These are phyloP conservation scores for Lamellibrachia satsuma DNA, from an alignment of 2,888 invertebrate species.

Conservation along the genomic window DNA sequence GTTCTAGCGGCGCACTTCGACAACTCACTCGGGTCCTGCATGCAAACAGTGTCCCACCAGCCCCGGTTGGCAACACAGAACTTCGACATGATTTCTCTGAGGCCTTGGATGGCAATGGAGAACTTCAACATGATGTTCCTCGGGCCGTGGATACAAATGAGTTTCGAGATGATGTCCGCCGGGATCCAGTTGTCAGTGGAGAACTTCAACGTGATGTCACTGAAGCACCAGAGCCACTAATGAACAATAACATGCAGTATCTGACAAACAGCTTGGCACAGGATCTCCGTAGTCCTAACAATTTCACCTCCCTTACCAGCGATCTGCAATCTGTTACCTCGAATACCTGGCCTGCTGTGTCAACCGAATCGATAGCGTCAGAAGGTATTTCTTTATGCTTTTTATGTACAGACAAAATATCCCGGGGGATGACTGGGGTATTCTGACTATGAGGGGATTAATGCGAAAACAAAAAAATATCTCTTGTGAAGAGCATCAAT, in stretches of 20 bases:
- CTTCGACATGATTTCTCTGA: background rate
- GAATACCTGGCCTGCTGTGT: background rate
- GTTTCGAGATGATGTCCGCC: background rate
- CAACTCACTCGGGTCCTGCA: background rate
- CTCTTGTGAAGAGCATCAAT: no score
- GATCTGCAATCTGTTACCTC: no score
- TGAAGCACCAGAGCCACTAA: background rate
- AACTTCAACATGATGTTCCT: background rate
- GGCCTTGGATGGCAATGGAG: background rate
- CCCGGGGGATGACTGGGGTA: no score
- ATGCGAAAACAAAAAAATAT: no score
- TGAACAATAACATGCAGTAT: background rate
- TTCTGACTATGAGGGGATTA: no score
- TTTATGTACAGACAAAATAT: no score
- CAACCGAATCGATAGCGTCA: background rate
- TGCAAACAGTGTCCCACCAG: background rate
- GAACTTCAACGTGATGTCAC: background rate
- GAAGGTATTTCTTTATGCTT: background rate
- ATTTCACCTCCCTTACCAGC: no score
- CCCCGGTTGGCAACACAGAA: background rate
- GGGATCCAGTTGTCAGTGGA: background rate
- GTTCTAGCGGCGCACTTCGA: background rate
- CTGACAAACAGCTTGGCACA: background rate
- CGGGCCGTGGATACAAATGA: background rate
- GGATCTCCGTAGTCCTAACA: background rate